Evolutionary conservation across 1,140 invertebrate genomes (phyloP).

Genomic region (Oppia nitens): DNA sequence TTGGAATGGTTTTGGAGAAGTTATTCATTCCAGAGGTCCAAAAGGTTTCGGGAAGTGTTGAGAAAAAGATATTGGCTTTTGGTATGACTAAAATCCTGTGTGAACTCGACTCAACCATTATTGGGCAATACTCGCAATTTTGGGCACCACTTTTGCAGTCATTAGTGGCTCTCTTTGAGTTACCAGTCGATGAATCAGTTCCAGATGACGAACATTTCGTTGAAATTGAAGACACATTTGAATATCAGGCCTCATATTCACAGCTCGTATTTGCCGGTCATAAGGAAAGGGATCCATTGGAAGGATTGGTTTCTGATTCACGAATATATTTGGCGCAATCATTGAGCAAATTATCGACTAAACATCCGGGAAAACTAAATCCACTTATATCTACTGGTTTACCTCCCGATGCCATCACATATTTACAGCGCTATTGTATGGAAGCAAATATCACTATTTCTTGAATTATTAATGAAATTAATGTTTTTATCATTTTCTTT

Average conservation of each 20-base stretch:
- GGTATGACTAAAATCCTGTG: slow-evolving; percentile 69
- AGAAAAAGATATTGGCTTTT: slow-evolving; percentile 72
- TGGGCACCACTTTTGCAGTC: slow-evolving; percentile 46
- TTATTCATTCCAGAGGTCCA: slow-evolving; percentile 67
- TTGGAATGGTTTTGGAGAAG: slow-evolving; percentile 79
- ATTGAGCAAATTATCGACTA: slow-evolving; percentile 33
- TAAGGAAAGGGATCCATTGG: slow-evolving; percentile 48
- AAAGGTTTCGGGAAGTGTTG: slow-evolving; percentile 59
- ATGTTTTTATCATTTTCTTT: neutral
- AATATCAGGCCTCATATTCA: slow-evolving; percentile 75
- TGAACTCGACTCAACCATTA: slow-evolving; percentile 46
- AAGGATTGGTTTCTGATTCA: slow-evolving; percentile 44
- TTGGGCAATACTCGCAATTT: slow-evolving; percentile 44
- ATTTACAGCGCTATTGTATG: neutral
- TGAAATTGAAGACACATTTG: slow-evolving; percentile 63
- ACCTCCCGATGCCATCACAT: neutral
- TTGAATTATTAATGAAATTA: neutral
- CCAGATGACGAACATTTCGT: slow-evolving; percentile 68
- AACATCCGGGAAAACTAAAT: slow-evolving; percentile 5
- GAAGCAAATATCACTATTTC: neutral
- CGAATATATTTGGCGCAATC: slow-evolving; percentile 51
- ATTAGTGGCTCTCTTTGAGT: slow-evolving; percentile 67
- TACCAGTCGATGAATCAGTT: slow-evolving; percentile 58
- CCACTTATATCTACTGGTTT: slow-evolving; percentile 3
- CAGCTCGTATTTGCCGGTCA: slow-evolving; percentile 67